Evolutionary conservation across 2,888 invertebrate genomes (phyloP).

Genomic region (Macrosiphum euphorbiae): DNA sequence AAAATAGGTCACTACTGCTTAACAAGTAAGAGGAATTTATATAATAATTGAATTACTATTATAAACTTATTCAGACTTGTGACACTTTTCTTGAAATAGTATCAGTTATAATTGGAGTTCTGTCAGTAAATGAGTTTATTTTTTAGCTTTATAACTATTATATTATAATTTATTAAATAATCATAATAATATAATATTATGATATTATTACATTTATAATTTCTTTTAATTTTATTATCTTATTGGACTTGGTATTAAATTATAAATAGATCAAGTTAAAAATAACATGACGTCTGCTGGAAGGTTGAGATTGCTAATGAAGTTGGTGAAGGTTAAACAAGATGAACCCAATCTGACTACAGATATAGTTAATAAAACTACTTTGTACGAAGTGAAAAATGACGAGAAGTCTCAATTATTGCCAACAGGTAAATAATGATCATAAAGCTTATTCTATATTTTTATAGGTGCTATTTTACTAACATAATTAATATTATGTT

Average conservation of each 20-base stretch:
- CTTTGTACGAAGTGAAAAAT: conserved; percentile 38
- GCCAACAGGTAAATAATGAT: conserved; percentile 19
- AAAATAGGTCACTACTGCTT: not conserved
- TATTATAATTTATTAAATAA: no score
- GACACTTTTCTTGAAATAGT: conserved; percentile 20
- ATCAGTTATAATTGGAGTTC: not conserved
- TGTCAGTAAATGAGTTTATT: no score
- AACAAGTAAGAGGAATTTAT: conserved; percentile 22
- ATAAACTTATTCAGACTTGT: conserved; percentile 35
- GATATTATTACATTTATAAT: conserved; percentile 43
- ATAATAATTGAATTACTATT: conserved; percentile 14
- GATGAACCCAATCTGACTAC: conserved; percentile 39
- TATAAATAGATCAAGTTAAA: conserved; percentile 39
- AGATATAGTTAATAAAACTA: conserved; percentile 10
- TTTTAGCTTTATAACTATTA: no score
- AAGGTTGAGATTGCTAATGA: conserved; percentile 38
- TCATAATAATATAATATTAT: not conserved
- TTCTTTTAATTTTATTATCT: conserved; percentile 33
- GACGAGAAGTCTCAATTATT: conserved; percentile 36
- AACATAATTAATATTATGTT: no score
- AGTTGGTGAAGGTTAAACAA: conserved; percentile 29
- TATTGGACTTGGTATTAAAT: conserved; percentile 32
- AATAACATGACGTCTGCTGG: conserved; percentile 36
- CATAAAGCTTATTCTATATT: conserved; percentile 1
- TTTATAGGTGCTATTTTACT: no score